These are phyloP conservation scores for Vireo griseus DNA, from an alignment of 2,797 vertebrate genomes.

Conservation along the genomic window DNA sequence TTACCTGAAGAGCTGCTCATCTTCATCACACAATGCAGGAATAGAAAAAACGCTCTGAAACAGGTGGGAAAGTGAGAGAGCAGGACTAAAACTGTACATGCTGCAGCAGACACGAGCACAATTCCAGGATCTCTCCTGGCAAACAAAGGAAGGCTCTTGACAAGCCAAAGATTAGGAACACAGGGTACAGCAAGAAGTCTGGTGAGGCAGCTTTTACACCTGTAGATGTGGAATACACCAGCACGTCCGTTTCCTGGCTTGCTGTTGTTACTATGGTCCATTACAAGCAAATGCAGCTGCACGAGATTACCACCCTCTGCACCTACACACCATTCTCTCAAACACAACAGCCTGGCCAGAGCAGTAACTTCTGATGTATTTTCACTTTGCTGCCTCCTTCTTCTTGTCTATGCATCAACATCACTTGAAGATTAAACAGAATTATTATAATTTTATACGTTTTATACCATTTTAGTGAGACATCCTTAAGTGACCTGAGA, in stretches of 20 bases:
- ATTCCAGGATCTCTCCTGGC: background rate
- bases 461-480: background rate
- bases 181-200: background rate
- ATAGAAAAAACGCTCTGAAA: background rate
- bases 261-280: background rate
- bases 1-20: background rate
- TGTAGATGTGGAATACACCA: background rate
- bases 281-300: background rate
- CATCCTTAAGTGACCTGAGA: background rate
- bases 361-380: background rate
- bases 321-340: background rate
- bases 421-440: background rate
- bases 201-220: background rate
- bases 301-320: background rate
- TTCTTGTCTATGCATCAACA: background rate
- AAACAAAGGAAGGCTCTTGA: background rate
- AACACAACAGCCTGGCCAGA: background rate
- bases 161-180: background rate
- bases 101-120: background rate
- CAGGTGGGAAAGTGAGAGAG: background rate
- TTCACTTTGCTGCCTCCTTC: background rate
- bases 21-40: fast-evolving
- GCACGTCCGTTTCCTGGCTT: fast-evolving
- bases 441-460: background rate
- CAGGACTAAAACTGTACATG: background rate